These are phyloP conservation scores for Blera fallax DNA, from an alignment of 2,888 invertebrate genomes.

Conservation along the genomic window DNA sequence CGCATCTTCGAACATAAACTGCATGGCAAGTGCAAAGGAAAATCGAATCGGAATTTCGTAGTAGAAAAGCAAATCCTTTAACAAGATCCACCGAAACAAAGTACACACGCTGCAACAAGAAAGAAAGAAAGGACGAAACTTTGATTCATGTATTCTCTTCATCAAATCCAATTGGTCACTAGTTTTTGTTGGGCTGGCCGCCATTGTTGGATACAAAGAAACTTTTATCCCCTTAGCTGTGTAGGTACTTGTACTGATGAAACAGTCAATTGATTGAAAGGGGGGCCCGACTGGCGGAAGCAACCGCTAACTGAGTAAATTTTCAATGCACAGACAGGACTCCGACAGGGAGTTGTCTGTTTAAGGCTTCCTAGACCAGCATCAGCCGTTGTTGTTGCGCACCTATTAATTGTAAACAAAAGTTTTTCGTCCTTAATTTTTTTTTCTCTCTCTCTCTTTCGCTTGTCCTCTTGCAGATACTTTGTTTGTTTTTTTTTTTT, in stretches of 20 bases:
- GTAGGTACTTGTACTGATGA: constrained; percentile 5
- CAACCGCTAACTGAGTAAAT: constrained; percentile 43
- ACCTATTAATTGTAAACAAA: constrained; percentile 62
- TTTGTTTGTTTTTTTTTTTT: neutral
- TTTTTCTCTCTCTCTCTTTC: neutral
- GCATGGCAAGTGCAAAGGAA: neutral
- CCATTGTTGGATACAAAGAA: constrained; percentile 11
- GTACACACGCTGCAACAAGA: constrained; percentile 16
- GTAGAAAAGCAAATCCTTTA: constrained; percentile 16
- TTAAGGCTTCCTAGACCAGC: constrained; percentile 1
- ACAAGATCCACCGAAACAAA: constrained; percentile 42
- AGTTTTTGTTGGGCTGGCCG: neutral
- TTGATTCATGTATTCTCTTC: constrained; percentile 26
- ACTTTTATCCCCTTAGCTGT: constrained; percentile 2
- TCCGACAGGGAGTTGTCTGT: neutral
- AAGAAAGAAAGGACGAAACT: constrained; percentile 5
- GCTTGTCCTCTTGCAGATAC: neutral
- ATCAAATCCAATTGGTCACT: constrained; percentile 52
- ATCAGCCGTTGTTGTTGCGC: constrained; percentile 29
- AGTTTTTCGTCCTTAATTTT: constrained; percentile 28
- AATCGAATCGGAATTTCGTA: constrained; percentile 2
- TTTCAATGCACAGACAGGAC: constrained; percentile 20
- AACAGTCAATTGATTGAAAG: neutral
- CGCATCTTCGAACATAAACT: neutral
- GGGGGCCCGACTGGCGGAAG: constrained; percentile 13